Conservation (phyloP, 2,888 invertebrate genomes). For the Zaprionus obscuricornis region DNA sequence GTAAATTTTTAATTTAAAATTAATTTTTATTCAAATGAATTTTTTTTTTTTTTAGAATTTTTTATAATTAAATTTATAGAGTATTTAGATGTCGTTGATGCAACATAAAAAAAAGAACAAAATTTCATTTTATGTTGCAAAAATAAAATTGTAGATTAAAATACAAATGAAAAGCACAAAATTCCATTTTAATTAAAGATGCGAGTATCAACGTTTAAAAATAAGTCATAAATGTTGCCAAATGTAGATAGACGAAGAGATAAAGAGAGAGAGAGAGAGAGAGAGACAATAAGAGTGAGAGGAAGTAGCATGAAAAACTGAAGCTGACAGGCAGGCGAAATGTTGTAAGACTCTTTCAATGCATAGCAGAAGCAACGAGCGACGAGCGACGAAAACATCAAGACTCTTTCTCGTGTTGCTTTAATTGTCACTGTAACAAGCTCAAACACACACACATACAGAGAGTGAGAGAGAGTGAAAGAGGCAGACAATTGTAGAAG, state of each 20-base stretch:
- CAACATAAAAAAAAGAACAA: too few relatives aligned
- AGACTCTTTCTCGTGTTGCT: conserved; percentile 17
- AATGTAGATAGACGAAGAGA: too few relatives aligned
- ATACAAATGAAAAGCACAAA: conserved; percentile 24
- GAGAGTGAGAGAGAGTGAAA: too few relatives aligned
- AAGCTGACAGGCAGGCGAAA: conserved; percentile 24
- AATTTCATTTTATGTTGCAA: too few relatives aligned
- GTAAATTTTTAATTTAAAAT: too few relatives aligned
- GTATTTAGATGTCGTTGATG: too few relatives aligned
- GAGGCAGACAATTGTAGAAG: background rate
- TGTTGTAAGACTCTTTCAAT: conserved; percentile 29
- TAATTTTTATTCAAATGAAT: too few relatives aligned
- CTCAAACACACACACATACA: conserved; percentile 2
- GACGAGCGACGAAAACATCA: conserved; percentile 8
- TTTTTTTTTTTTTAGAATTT: too few relatives aligned
- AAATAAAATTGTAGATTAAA: conserved; percentile 6
- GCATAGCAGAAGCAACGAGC: conserved; percentile 19
- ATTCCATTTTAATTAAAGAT: conserved; percentile 27
- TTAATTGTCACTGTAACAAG: conserved; percentile 49
- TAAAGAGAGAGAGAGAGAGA: too few relatives aligned
- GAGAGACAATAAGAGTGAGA: too few relatives aligned
- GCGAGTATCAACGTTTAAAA: background rate
- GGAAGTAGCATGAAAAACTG: conserved; percentile 11
- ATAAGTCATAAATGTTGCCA: conserved; percentile 9
- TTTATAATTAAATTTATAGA: too few relatives aligned